Conservation (phyloP, 2,888 invertebrate genomes). For the Polymixis flavicincta region DNA sequence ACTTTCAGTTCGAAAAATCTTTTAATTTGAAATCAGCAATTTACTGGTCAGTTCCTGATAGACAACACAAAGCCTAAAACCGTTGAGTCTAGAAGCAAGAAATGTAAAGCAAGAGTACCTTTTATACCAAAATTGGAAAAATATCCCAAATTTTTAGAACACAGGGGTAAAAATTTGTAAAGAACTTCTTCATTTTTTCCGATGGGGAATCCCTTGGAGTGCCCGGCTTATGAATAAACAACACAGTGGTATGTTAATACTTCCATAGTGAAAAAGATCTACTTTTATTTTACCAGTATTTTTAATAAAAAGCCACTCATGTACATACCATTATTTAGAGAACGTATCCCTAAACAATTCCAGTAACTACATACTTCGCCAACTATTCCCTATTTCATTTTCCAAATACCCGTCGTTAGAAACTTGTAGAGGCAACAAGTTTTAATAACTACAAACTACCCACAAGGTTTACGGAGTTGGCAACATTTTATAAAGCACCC, state of each 20-base stretch:
- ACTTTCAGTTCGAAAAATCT: neutral
- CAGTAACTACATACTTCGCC: conserved; percentile 8
- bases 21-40: too few relatives aligned
- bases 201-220: neutral
- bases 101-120: neutral
- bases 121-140: neutral
- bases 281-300: neutral
- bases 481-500: conserved; percentile 73
- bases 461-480: conserved; percentile 61
- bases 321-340: neutral
- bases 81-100: neutral
- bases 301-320: neutral
- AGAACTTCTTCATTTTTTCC: neutral
- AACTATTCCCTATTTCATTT: conserved; percentile 41
- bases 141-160: neutral
- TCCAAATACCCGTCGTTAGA: conserved; percentile 57
- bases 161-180: neutral
- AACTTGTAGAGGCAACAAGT: conserved; percentile 62
- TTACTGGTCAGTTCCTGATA: too few relatives aligned
- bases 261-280: neutral
- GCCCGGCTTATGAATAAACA: neutral
- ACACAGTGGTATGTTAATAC: neutral
- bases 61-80: too few relatives aligned
- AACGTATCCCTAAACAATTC: conserved; percentile 2
- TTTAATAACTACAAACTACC: conserved; percentile 67